Base-by-base conservation (phyloP, 2,113 vertebrate genomes). In the Butorides virescens region DNA sequence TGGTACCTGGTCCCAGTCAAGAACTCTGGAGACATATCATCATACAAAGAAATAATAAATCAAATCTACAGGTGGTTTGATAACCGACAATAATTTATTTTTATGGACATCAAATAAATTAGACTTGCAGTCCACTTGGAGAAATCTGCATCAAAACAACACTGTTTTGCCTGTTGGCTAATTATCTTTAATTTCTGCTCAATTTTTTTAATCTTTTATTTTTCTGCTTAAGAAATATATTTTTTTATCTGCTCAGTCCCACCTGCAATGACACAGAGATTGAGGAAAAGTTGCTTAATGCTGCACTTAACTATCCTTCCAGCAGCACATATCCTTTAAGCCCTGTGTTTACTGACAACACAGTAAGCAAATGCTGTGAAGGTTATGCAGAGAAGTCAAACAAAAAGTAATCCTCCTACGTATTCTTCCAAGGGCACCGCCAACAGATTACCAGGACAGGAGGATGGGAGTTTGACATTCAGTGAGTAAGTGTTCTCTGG, bases 371-470 rank as follows among this genome's bases (percentile, higher is more conserved):
- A 92, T 58, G 25, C 58, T 87, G 70, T 94, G 91, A 95, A 92
- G 94, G 86, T 93, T 94, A 97, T 95, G 39, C 16, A 1, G 77
- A 84, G 73, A 93, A 88, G 72, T 80, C 83, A 95, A 92, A 95
- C 85, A 90, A 90, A 90, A 95, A 61, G 15, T 82, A 94, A 93
- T 93, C 83, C 86, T 96, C 83, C 91, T 85, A 76, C 70, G 7
- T 5, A 13, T 90, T 91, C 49, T 96, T 95, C 66, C 84, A 94
- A 89, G 89, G 77, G 7, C 58, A 85, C 17, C 46, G 58, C 23
- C 52, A 65, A 79, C 44, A 88, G 65, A 81, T 78, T 91, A 84
- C 34, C 17, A 34, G 29, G 36, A 34, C 1, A 7, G 71, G 71
- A 94, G 71, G 36, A 76, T 67, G 50, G 26, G n/a, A 89, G 39